phyloP scores from a whole-genome alignment of 1,140 invertebrate genomes.

The Listronotus bonariensis region DNA sequence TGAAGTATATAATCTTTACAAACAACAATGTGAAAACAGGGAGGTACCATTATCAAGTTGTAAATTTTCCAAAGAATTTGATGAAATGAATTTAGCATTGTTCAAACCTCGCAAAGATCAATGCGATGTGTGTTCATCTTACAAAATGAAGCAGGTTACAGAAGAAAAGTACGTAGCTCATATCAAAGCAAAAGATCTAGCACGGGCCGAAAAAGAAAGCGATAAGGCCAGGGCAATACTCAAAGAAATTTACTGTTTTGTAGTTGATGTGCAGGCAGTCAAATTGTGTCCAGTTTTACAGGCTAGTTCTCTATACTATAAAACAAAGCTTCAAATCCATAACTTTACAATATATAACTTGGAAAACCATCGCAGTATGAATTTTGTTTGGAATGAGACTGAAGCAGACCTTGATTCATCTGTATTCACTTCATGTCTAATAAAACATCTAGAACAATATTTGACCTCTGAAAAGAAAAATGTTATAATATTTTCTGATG shows the following conservation, averaged over 20 bases:
- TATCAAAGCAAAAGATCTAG: background rate
- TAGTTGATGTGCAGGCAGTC: constrained; percentile 1
- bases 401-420: no score
- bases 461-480: no score
- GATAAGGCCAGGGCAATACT: background rate
- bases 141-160: background rate
- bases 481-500: no score
- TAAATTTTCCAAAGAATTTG: background rate
- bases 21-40: background rate
- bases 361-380: background rate
- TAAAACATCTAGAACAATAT: no score
- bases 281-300: background rate
- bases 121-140: background rate
- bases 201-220: background rate
- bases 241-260: background rate
- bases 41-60: constrained; percentile 2
- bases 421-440: no score
- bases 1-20: background rate
- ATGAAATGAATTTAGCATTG: background rate
- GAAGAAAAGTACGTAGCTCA: background rate
- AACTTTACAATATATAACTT: background rate
- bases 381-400: no score
- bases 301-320: background rate
- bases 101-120: background rate
- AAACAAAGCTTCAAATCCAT: background rate